These are phyloP conservation scores for Brachirus orientalis DNA, from an alignment of 2,113 vertebrate genomes.

Conservation along the genomic window DNA sequence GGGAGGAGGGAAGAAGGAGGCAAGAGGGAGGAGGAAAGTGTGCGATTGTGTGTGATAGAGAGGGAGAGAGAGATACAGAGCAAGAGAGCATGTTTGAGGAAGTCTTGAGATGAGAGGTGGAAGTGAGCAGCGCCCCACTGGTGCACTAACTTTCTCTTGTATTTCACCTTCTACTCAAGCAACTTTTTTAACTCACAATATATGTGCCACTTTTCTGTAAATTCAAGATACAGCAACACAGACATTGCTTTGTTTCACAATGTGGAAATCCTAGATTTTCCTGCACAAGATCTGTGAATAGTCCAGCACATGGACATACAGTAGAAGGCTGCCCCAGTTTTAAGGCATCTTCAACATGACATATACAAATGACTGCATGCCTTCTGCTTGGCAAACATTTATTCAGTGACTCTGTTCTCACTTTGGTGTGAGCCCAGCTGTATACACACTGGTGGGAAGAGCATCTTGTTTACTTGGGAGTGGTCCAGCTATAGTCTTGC, in stretches of 20 bases:
- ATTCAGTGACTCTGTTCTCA: slow-evolving; percentile 49
- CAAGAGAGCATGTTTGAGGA: slow-evolving; percentile 71
- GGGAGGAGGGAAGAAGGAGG: slow-evolving; percentile 16
- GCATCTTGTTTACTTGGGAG: slow-evolving; percentile 56
- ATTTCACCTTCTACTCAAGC: too few relatives aligned
- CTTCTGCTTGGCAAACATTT: slow-evolving; percentile 66
- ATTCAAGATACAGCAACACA: too few relatives aligned
- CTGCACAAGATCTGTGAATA: slow-evolving; percentile 22
- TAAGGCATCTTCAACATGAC: slow-evolving; percentile 32
- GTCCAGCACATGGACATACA: slow-evolving; percentile 14
- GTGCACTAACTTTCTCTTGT: slow-evolving; percentile 36
- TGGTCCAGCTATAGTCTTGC: neutral
- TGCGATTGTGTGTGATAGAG: slow-evolving; percentile 29
- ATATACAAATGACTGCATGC: slow-evolving; percentile 47
- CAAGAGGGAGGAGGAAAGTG: slow-evolving; percentile 20
- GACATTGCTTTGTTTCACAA: neutral
- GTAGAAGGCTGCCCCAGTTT: slow-evolving; percentile 23
- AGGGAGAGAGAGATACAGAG: slow-evolving; percentile 3
- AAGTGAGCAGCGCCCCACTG: slow-evolving; percentile 23
- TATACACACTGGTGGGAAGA: slow-evolving; percentile 61
- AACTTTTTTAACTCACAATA: slow-evolving; percentile 1
- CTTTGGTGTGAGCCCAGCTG: slow-evolving; percentile 71
- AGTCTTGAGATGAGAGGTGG: slow-evolving; percentile 39
- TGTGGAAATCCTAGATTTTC: slow-evolving; percentile 13
- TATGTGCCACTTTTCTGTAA: slow-evolving; percentile 5